Evolutionary conservation across 1,140 invertebrate species (phyloP), one percentile per base, ranked within the genome.

Genomic region (Drosophila nasuta): DNA sequence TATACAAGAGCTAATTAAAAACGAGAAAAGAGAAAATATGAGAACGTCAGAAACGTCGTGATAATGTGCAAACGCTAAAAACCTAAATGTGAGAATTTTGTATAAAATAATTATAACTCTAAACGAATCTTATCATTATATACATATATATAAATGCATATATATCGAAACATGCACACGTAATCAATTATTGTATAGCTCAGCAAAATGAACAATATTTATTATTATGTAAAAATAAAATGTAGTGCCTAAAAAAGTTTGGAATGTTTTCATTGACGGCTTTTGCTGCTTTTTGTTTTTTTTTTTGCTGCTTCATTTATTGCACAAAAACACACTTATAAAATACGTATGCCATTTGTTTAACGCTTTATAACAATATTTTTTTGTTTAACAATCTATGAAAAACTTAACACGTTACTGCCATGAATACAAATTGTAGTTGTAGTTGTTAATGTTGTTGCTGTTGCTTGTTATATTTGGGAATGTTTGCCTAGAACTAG

Each of bases 31-130:
- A 54, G 38, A 30, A 33, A 67, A 72, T 20, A 20, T 51, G 57
- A 67, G 66, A 81, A 64, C 70, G 82, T 83, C 79, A 79, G 79
- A 54, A 75, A 85, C 62, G 66, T 75, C 72, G 82, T 87, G 83
- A 87, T 85, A 81, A 74, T 75, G 80, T 77, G 83, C 75, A 83
- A 81, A 73, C 58, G 79, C 79, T 81, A 81, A 79, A 75, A 75
- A 82, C 77, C 75, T 86, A 86, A 82, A 87, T 87, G 82, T 87
- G 82, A 87, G 83, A 87, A 82, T 77, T 83, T 87, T 87, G 82
- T 87, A 87, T 79, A 87, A 87, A 87, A 79, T 87, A 87, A 77
- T 87, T 87, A 57, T 85, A 85, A 85, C 58, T 38, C 60, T 79
- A 86, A 79, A 75, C 54, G 54, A 64, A 81, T 77, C 75, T 63